Base-by-base conservation (phyloP, 2,888 invertebrate species). In the Monopis laevigella region DNA sequence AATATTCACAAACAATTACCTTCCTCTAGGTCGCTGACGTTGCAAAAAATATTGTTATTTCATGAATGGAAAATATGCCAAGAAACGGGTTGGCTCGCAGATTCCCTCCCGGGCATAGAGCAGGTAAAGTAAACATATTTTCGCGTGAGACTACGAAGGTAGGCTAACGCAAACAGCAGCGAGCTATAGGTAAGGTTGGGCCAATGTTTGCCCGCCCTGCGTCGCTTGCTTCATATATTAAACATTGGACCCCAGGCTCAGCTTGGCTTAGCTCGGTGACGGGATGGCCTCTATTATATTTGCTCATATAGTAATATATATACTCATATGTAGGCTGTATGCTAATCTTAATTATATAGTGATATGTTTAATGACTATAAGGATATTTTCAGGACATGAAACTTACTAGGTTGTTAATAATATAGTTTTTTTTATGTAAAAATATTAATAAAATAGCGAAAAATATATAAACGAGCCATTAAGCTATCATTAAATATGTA, bases 141-240 rank as follows among this genome's bases (percentile, higher is more conserved):
- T 71, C 77, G 74, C 73, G 70, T 62, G 74, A 74, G 77, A 75
- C 77, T 68, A 67, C 73, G 68, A 69, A 72, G 69, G 49, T 65
- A 28, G 29, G 40, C 17, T 40, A 12, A 61, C 59, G 73, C 71
- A 78, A 77, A 78, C 78, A 78, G 65, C 52, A 60, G 65, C 66
- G 64, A 64, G n/a, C 29, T 21, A 58, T 68, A 65, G 68, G 60
- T 65, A 67, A 71, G 74, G 74, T 72, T 71, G 65, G 62, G 55
- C 59, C 59, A 58, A 21, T 77, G 77, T 75, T 75, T 77, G 65
- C 74, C 60, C 55, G 60, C 68, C 64, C 72, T 67, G 68, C 74
- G 74, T 75, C 77, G 74, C 71, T 62, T 70, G 72, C 70, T 73
- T 78, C 78, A 78, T 80, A 77, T 75, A 78, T 75, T 75, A 80